Conservation (phyloP, 2,113 vertebrate genomes). For the Anolis sagrei region DNA sequence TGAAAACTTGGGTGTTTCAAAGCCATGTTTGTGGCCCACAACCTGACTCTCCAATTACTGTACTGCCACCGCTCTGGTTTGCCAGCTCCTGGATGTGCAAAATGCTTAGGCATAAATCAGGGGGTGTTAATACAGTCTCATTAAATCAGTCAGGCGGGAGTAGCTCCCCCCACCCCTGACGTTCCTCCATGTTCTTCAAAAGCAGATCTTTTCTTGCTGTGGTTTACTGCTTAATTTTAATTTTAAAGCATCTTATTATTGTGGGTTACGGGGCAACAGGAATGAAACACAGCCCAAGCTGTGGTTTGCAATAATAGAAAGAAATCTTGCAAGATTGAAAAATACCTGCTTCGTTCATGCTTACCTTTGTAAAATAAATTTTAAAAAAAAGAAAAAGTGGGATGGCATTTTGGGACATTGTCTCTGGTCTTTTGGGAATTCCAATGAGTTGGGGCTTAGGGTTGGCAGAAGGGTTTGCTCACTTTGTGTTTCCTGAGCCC, state of each 20-base stretch:
- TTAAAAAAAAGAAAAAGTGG: no score
- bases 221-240: neutral
- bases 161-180: neutral
- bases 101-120: slow-evolving; percentile 77
- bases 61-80: neutral
- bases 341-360: neutral
- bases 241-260: neutral
- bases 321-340: neutral
- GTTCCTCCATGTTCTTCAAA: neutral
- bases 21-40: slow-evolving; percentile 74
- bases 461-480: neutral
- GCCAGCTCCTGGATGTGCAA: slow-evolving; percentile 63
- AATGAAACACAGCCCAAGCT: neutral
- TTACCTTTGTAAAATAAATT: no score
- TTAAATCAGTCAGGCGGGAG: slow-evolving; percentile 56
- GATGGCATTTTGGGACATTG: no score
- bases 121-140: slow-evolving; percentile 66
- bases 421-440: neutral
- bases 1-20: slow-evolving; percentile 72
- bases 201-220: neutral
- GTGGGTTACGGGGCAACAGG: neutral
- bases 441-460: neutral
- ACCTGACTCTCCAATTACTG: slow-evolving; percentile 9
- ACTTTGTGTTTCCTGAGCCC: neutral
- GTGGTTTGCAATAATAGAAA: neutral